Conservation (phyloP, 1,140 invertebrate genomes). For the Drosophila biarmipes region DNA sequence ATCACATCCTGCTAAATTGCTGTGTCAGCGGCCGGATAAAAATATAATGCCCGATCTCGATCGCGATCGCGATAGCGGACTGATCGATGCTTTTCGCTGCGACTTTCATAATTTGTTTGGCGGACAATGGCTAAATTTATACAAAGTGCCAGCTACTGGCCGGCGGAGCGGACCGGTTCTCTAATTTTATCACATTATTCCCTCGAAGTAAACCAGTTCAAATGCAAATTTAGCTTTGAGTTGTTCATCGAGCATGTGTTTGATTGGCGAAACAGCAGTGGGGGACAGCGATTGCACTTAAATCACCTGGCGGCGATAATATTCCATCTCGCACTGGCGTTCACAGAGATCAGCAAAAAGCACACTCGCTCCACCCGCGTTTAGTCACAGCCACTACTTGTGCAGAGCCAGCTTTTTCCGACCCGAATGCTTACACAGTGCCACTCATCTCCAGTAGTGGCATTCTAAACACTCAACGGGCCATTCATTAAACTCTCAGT, state of each 20-base stretch:
- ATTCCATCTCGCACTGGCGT: slow-evolving; percentile 28
- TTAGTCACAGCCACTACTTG: slow-evolving; percentile 15
- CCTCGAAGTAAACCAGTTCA: slow-evolving; percentile 34
- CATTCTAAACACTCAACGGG: slow-evolving; percentile 33
- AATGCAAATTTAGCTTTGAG: slow-evolving; percentile 26
- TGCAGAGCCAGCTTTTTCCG: not conserved
- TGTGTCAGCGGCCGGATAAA: slow-evolving; percentile 39
- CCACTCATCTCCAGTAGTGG: slow-evolving; percentile 24
- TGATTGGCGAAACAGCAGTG: slow-evolving; percentile 39
- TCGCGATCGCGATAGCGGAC: slow-evolving; percentile 23
- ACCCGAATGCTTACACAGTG: not conserved
- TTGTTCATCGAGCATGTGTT: slow-evolving; percentile 34
- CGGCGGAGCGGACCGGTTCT: slow-evolving; percentile 36
- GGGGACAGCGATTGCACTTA: slow-evolving; percentile 44
- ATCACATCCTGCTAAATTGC: slow-evolving; percentile 32
- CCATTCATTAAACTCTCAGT: slow-evolving; percentile 57
- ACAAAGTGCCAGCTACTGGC: slow-evolving; percentile 56
- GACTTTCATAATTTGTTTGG: slow-evolving; percentile 44
- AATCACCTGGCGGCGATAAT: slow-evolving; percentile 32
- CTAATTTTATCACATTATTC: slow-evolving; percentile 15
- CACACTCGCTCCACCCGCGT: not conserved
- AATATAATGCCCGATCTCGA: not conserved
- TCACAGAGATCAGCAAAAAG: slow-evolving; percentile 13
- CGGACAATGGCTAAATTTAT: slow-evolving; percentile 62
- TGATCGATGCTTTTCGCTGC: slow-evolving; percentile 53